Evolutionary conservation across 30 jellyfish, hydroid and myxozoan species (phyloP).

Genomic region (Pseudorhiza aurosa): DNA sequence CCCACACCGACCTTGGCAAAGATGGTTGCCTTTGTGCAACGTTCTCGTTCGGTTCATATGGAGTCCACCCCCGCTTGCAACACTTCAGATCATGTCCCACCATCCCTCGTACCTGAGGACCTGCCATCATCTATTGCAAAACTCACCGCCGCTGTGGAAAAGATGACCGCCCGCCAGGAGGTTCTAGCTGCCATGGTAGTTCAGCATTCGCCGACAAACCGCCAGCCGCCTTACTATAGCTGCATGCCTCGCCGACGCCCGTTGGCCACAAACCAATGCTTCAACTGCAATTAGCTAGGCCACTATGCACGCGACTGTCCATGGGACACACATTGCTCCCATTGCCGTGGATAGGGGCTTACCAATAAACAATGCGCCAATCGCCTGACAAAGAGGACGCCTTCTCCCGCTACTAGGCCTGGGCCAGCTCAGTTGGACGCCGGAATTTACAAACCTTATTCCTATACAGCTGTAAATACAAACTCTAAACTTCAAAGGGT

Average conservation of each 20-base stretch:
- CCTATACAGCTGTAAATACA: no score
- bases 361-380: conserved; percentile 9
- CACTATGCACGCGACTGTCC: conserved; percentile 13
- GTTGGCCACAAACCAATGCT: no score
- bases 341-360: conserved; percentile 53
- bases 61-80: background rate
- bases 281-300: conserved; percentile 39
- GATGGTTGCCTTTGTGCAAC: conserved; percentile 18
- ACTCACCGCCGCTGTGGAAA: conserved; percentile 11
- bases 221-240: no score
- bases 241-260: no score
- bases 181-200: no score
- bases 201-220: no score
- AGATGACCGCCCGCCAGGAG: background rate
- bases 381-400: no score
- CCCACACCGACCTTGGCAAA: conserved; percentile 14
- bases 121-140: conserved; percentile 6
- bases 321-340: conserved; percentile 18
- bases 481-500: no score
- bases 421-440: no score
- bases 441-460: no score
- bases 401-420: no score
- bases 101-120: no score
- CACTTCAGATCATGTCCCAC: background rate
- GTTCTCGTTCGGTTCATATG: conserved; percentile 5